phyloP scores from a whole-genome alignment of 2,888 invertebrate species.

The Agrotis exclamationis region DNA sequence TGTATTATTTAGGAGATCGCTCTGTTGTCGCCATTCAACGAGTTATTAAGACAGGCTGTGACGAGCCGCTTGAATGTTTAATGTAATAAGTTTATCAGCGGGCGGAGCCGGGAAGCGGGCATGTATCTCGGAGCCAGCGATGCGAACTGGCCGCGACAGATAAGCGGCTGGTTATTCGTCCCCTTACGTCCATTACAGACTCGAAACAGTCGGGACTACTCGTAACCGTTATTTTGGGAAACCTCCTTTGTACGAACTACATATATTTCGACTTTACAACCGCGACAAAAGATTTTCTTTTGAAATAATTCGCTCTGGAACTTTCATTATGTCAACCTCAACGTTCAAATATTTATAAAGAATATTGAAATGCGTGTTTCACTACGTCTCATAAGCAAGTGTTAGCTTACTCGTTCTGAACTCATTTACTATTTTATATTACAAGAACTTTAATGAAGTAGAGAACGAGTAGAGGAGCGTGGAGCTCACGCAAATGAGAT shows the following conservation, averaged over 20 bases:
- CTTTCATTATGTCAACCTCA: too few relatives aligned
- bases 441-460: background rate
- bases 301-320: background rate
- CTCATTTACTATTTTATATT: background rate
- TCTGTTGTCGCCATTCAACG: slow-evolving; percentile 60
- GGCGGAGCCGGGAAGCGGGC: slow-evolving; percentile 36
- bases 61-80: slow-evolving; percentile 63
- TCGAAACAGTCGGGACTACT: slow-evolving; percentile 23
- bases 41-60: slow-evolving; percentile 60
- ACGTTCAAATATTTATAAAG: too few relatives aligned
- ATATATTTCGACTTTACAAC: slow-evolving; percentile 1
- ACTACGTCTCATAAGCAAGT: background rate
- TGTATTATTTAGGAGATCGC: slow-evolving; percentile 68
- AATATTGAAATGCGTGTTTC: background rate
- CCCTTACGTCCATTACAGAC: slow-evolving; percentile 49
- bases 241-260: slow-evolving; percentile 1
- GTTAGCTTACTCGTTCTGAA: background rate
- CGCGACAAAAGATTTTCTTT: background rate
- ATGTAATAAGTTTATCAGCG: slow-evolving; percentile 67
- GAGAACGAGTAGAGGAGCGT: background rate
- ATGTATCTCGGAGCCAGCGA: slow-evolving; percentile 33
- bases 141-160: slow-evolving; percentile 42
- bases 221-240: slow-evolving; percentile 36
- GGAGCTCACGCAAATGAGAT: background rate
- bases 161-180: slow-evolving; percentile 52